Evolutionary conservation across 1,140 invertebrate genomes (phyloP).

Genomic region (Helicoverpa zea): DNA sequence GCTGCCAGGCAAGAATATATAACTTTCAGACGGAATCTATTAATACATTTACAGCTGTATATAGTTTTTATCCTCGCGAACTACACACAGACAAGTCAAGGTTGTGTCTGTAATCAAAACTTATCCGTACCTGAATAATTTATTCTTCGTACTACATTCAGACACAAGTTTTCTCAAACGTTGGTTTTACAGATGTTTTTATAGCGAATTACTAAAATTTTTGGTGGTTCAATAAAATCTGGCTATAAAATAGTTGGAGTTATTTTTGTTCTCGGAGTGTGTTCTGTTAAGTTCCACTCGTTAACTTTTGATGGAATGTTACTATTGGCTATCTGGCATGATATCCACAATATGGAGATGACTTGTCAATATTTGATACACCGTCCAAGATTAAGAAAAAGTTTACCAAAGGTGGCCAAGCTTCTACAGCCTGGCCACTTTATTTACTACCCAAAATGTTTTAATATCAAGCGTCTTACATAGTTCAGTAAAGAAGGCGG

Average conservation of each 20-base stretch:
- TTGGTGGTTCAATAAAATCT: not conserved
- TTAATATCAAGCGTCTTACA: too few species aligned
- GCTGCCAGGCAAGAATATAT: not conserved
- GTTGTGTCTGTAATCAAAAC: conserved; percentile 7
- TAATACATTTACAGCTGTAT: not conserved
- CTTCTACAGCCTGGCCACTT: too few species aligned
- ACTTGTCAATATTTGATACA: too few species aligned
- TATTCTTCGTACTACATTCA: not conserved
- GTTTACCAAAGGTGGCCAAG: too few species aligned
- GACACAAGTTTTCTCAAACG: not conserved
- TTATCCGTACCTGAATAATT: conserved; percentile 19
- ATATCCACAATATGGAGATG: too few species aligned
- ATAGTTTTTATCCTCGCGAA: conserved; percentile 9
- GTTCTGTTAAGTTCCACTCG: not conserved
- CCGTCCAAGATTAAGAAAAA: too few species aligned
- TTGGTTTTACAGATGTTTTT: not conserved
- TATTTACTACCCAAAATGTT: too few species aligned
- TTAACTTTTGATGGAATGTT: not conserved
- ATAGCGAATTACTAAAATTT: not conserved
- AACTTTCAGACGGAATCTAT: conserved; percentile 4
- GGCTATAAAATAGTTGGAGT: not conserved
- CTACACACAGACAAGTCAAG: conserved; percentile 15
- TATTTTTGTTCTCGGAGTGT: not conserved
- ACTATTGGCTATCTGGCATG: too few species aligned
- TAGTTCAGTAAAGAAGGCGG: too few species aligned